These are phyloP conservation scores for Phragmatobia fuliginosa DNA, from an alignment of 2,888 invertebrate species.

Conservation along the genomic window DNA sequence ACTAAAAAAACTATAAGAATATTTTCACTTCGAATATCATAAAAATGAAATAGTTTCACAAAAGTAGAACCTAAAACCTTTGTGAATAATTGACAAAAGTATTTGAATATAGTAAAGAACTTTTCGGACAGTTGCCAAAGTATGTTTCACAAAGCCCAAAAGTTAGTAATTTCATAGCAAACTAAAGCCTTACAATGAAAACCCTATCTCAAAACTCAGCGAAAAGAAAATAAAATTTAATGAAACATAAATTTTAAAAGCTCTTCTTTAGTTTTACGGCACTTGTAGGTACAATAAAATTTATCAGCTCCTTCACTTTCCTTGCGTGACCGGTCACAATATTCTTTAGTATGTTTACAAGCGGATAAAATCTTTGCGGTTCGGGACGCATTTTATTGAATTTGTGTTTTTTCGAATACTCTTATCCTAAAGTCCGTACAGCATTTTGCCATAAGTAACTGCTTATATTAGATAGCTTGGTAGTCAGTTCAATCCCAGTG, in stretches of 20 bases:
- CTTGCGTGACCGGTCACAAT: conserved; percentile 19
- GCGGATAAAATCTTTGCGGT: conserved; percentile 42
- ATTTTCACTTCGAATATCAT: background rate
- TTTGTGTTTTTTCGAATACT: conserved; percentile 24
- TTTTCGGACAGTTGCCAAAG: background rate
- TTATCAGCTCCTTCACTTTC: conserved; percentile 14
- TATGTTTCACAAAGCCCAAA: background rate
- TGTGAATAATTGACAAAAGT: background rate
- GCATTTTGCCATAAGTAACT: conserved; percentile 15
- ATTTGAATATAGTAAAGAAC: background rate
- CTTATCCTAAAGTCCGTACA: conserved; percentile 13
- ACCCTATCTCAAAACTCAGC: conserved; percentile 8
- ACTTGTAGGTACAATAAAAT: conserved; percentile 25
- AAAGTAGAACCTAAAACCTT: background rate
- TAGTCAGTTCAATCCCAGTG: conserved; percentile 11
- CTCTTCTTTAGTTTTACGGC: conserved; percentile 29
- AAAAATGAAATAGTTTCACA: background rate
- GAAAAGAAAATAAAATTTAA: conserved; percentile 23
- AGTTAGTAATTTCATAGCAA: background rate
- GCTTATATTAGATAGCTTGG: conserved; percentile 17
- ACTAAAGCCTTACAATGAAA: background rate
- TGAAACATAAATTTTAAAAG: conserved; percentile 31
- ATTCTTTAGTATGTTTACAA: conserved; percentile 29
- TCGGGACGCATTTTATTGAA: conserved; percentile 43
- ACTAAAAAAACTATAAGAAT: too few relatives aligned